Conservation (phyloP, 2,888 invertebrate species). For the Slavum lentiscoides region DNA sequence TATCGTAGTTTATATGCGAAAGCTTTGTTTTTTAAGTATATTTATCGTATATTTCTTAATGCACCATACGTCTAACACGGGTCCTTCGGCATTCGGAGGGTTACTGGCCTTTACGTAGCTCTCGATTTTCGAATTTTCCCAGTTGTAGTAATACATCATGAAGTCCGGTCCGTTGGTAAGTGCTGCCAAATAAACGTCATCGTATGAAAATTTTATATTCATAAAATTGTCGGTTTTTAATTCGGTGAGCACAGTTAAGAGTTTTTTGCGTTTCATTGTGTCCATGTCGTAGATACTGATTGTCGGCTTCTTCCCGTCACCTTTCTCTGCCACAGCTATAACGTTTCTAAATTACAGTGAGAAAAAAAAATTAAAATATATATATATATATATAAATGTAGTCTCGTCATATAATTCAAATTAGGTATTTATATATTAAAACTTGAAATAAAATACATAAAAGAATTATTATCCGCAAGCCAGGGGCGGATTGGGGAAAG, state of each 20-base stretch:
- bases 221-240: constrained; percentile 68
- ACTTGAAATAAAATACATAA: too few species aligned
- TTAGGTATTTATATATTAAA: too few species aligned
- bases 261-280: constrained; percentile 71
- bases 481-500: too few species aligned
- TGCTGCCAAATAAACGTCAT: constrained; percentile 78
- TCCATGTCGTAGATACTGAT: constrained; percentile 74
- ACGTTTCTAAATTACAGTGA: constrained; percentile 64
- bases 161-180: constrained; percentile 84
- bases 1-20: too few species aligned
- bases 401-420: too few species aligned
- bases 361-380: neutral
- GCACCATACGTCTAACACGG: constrained; percentile 65
- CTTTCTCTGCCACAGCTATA: constrained; percentile 63
- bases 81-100: constrained; percentile 68
- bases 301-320: constrained; percentile 66
- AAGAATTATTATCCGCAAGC: too few species aligned
- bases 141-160: constrained; percentile 77
- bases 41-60: neutral
- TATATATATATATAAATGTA: neutral
- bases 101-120: constrained; percentile 74
- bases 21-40: too few species aligned
- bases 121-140: constrained; percentile 81
- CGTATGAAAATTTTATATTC: constrained; percentile 76
- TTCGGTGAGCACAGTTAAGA: constrained; percentile 68